Evolutionary conservation across 1,140 invertebrate species (phyloP), one percentile per base, ranked within the genome.

Genomic region (Triops cancriformis): DNA sequence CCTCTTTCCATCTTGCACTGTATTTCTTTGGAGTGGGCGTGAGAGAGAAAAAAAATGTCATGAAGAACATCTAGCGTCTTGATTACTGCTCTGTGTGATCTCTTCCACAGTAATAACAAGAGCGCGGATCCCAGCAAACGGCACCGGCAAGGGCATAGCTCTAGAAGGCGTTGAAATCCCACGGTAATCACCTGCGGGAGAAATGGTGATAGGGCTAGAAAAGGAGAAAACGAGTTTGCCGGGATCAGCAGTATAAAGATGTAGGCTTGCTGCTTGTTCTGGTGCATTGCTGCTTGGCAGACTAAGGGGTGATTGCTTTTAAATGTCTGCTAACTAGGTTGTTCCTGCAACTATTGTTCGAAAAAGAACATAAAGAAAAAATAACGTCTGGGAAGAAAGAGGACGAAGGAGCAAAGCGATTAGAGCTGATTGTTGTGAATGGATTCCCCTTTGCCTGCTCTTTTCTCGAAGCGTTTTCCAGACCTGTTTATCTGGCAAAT

Each of bases 341-440:
- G 51, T 64, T 64, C 51, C 51, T 64, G 23, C 51, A 64, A 18
- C 51, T 64, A 64, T 64, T 64, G 51, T 64, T 64, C 51, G 51
- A 23, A 18, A 64, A 64, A 64, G 51, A 64, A 64, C 51, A 64
- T 64, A 64, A 64, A 64, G 51, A 64, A 64, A 64, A 64, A 64
- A 64, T 64, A 64, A 18, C 51, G 51, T 64, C 51, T 64, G 18
- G 51, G 51, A 64, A 64, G 51, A 23, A 64, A 18, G 23, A 64
- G 51, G 51, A 37, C 31, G 31, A 64, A 64, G 51, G 14, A 23
- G 51, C n/a, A 64, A 64, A 64, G n/a, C 51, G 51, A 64, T 64
- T 64, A 64, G 51, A 64, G 51, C 51, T 64, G 51, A 64, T 64
- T 64, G 51, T 64, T 64, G 51, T 64, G 51, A 64, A 64, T 64